Evolutionary conservation across 1,140 invertebrate genomes (phyloP), one percentile per base, ranked within the genome.

Genomic region (Drosophila funebris): DNA sequence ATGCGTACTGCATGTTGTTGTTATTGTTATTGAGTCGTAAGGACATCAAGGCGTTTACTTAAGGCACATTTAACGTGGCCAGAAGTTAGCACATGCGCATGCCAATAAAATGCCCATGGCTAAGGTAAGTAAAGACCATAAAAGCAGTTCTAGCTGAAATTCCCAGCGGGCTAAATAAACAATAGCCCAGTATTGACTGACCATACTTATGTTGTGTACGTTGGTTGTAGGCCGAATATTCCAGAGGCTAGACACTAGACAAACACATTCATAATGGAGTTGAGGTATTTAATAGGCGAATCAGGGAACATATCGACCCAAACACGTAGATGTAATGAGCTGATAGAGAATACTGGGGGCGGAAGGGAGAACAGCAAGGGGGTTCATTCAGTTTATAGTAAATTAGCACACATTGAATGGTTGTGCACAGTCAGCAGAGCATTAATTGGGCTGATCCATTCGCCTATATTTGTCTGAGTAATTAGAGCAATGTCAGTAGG

Each of bases 41-140:
- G 33, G 27, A 16, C 48, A 31, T 2, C 33, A 11, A 9, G 24
- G 63, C 46, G 73, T 76, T 85, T 77, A 73, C 78, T 74, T 53
- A 61, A 75, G 82, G 61, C 76, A 88, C 70, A 76, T 74, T 75
- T 53, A 54, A 81, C 36, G 36, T 64, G 50, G 70, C 41, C 63
- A 58, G 43, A 69, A 68, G 53, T 64, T 48, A 63, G 60, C 50
- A 60, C 52, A 67, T 67, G 69, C 68, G 73, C 69, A 71, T 61
- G 66, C 82, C 74, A 88, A 88, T 82, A 88, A 88, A 75, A 43
- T 29, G 29, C 5, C 16, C 18, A 56, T 27, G 14, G 20, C 36
- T 29, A 18, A 57, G 44, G 44, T 52, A 57, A 62, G 39, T 46
- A 67, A 31, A 33, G 8, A 22, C 27, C 8, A 64, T 64, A 27